Evolutionary conservation across 2,888 invertebrate genomes (phyloP).

Genomic region (Melieria omissa): DNA sequence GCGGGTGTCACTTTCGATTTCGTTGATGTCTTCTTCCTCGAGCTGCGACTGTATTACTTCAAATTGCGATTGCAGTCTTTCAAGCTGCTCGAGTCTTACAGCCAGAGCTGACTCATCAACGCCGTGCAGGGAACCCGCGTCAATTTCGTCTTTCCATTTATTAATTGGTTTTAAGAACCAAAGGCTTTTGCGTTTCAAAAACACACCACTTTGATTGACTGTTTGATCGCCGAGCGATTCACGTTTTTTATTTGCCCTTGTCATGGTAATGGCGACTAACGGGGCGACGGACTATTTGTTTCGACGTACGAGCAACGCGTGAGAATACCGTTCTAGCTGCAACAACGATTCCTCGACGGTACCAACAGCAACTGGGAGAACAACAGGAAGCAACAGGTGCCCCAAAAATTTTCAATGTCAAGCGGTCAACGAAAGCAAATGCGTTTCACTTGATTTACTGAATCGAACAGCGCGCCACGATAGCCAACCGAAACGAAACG

Average conservation of each 20-base stretch:
- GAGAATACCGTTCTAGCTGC: too few relatives aligned
- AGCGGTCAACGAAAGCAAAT: too few relatives aligned
- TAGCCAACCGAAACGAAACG: too few relatives aligned
- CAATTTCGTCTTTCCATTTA: background rate
- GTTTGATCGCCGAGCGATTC: background rate
- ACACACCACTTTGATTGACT: background rate
- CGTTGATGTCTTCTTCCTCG: background rate
- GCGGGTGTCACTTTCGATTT: background rate
- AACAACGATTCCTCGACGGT: too few relatives aligned
- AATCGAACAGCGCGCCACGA: too few relatives aligned
- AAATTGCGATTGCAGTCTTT: background rate
- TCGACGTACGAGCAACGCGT: too few relatives aligned
- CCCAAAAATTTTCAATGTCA: too few relatives aligned
- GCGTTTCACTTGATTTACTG: too few relatives aligned
- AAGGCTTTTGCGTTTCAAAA: conserved; percentile 5
- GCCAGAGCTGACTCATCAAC: conserved; percentile 6
- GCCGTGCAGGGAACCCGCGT: background rate
- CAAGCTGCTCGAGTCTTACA: conserved; percentile 7
- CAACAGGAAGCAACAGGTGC: too few relatives aligned
- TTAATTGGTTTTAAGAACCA: background rate
- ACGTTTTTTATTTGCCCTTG: background rate
- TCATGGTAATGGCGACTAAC: background rate
- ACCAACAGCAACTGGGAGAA: too few relatives aligned
- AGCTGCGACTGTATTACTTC: conserved; percentile 6
- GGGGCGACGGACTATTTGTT: too few relatives aligned